phyloP scores from a whole-genome alignment of 2,888 invertebrate genomes.

The Idaea biselata region DNA sequence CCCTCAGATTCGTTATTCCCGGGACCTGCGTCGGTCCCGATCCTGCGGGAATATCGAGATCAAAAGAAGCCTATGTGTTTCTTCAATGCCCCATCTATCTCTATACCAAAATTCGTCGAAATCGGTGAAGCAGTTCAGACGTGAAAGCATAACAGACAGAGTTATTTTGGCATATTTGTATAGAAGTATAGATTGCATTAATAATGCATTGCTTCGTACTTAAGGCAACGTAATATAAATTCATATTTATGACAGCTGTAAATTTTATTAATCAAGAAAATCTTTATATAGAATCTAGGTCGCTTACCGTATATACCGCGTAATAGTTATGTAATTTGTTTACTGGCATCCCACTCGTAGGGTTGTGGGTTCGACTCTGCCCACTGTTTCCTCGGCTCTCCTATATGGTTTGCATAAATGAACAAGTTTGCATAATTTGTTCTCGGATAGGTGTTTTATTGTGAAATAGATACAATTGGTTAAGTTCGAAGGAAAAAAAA shows the following conservation, averaged over 20 bases:
- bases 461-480: not conserved
- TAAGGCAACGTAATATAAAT: not conserved
- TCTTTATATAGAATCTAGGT: constrained; percentile 25
- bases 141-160: no score
- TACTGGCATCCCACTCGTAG: constrained; percentile 48
- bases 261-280: constrained; percentile 8
- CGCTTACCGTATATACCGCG: constrained; percentile 42
- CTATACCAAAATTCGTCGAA: no score
- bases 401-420: constrained; percentile 36
- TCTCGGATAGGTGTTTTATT: not conserved
- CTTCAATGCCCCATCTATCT: no score
- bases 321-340: constrained; percentile 55
- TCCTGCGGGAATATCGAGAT: no score
- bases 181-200: no score
- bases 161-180: no score
- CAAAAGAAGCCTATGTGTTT: no score
- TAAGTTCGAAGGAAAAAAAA: no score
- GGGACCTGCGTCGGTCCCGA: no score
- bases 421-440: constrained; percentile 1
- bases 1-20: no score
- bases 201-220: no score
- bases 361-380: constrained; percentile 51
- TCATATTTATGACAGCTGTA: constrained; percentile 4
- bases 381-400: constrained; percentile 49
- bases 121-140: no score